These are phyloP conservation scores for Orthosia gracilis DNA, from an alignment of 2,888 invertebrate species.

Conservation along the genomic window DNA sequence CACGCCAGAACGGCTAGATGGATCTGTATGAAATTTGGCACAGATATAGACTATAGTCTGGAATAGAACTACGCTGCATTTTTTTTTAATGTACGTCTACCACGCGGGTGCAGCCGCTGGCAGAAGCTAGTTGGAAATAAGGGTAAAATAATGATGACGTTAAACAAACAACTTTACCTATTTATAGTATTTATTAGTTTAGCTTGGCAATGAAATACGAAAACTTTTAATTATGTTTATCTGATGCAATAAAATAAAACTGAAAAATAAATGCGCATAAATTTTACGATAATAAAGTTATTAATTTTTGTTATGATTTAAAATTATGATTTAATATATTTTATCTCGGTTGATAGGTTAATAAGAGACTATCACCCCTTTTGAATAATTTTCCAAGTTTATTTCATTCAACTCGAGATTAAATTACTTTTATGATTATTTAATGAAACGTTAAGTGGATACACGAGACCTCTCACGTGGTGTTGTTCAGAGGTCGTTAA, in stretches of 20 bases:
- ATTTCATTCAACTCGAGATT: conserved; percentile 33
- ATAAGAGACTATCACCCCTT: background rate
- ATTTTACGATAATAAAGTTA: conserved; percentile 1
- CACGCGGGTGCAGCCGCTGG: no score
- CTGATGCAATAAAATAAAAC: conserved; percentile 17
- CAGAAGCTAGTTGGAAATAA: background rate
- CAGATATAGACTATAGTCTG: no score
- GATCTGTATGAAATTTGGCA: no score
- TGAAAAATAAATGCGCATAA: background rate
- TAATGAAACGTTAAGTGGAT: background rate
- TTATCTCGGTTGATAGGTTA: conserved; percentile 16
- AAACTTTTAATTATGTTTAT: background rate
- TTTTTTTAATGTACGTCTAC: no score
- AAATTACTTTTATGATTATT: background rate
- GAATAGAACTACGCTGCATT: no score
- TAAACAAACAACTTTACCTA: background rate
- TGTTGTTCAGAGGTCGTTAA: background rate
- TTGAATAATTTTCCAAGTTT: conserved; percentile 46
- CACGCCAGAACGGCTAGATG: no score
- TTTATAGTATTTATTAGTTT: background rate
- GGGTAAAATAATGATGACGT: background rate
- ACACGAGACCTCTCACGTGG: background rate
- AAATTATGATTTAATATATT: conserved; percentile 13
- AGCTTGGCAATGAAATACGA: background rate
- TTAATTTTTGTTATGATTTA: conserved; percentile 28